These are phyloP conservation scores for Cebidichthys violaceus DNA, from an alignment of 2,113 vertebrate genomes.

Conservation along the genomic window DNA sequence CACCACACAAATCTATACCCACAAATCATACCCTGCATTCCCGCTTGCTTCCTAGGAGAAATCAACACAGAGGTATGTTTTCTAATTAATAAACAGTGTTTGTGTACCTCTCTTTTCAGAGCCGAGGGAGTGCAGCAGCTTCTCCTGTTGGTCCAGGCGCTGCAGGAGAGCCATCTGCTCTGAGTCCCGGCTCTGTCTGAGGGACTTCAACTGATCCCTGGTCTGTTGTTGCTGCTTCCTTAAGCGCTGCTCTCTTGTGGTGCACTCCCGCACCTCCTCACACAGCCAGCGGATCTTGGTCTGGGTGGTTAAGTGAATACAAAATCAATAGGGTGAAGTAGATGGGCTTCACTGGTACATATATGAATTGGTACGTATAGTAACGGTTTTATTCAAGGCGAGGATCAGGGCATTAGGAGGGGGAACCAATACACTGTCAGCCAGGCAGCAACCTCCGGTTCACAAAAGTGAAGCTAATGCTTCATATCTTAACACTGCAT, in stretches of 20 bases:
- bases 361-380: not conserved
- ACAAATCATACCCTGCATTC: not conserved
- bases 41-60: not conserved
- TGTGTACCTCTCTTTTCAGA: constrained; percentile 90
- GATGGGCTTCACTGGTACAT: not conserved
- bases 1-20: not conserved
- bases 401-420: not conserved
- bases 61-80: not conserved
- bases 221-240: constrained; percentile 83
- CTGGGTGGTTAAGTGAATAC: constrained; percentile 46
- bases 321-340: not conserved
- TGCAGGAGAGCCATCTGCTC: constrained; percentile 86
- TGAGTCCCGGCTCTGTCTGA: constrained; percentile 84
- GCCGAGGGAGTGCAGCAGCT: constrained; percentile 86
- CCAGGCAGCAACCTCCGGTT: not conserved
- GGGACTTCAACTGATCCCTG: constrained; percentile 86
- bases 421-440: not conserved
- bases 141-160: constrained; percentile 89
- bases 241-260: constrained; percentile 84
- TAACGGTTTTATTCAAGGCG: not conserved
- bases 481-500: not conserved
- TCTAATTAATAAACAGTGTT: not conserved
- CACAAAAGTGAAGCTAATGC: not conserved
- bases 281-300: constrained; percentile 88
- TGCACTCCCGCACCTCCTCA: constrained; percentile 90